Base-by-base conservation (phyloP, 2,888 invertebrate species). In the Encarsia formosa region DNA sequence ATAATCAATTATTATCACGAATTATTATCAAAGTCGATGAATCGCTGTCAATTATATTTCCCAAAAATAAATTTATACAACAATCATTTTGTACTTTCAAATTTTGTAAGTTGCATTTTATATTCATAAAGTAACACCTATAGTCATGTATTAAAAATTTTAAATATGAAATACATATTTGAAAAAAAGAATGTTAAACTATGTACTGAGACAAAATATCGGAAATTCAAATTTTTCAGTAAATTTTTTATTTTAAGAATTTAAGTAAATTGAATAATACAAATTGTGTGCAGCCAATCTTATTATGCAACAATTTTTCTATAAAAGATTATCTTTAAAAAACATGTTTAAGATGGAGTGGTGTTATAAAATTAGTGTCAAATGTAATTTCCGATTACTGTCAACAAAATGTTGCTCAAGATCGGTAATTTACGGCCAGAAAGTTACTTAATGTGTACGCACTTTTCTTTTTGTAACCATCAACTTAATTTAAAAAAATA, bases 371-470 rank as follows among this genome's bases (percentile, higher is more conserved):
- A 22, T 5, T 40, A 35, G 34, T 52, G 37, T 48, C 31, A 47
- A 47, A 49, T 42, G 18, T 50, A 57, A 56, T 47, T 67, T 61
- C 56, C 61, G 20, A 58, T 60, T 63, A 40, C 61, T 63, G 62
- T 63, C 62, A 60, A 32, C 52, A 53, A 57, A 39, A 50, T 38
- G 26, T 40, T 41, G 53, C 56, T 58, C n/a, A n/a, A n/a, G 47
- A 32, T 57, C 49, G 49, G 52, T 46, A 57, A 61, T 58, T 61
- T 56, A 65, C 51, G 66, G 65, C 66, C 65, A 62, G 61, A 64
- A 64, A 61, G 66, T 66, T 69, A 69, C 69, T 70, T 69, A 69
- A 69, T 57, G 42, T 59, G 56, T 52, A 56, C 41, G 35, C 53
- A 45, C 41, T 52, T 41, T 44, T 45, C 40, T 46, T 52, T 52